A percentile compares a stretch with the other conserved stretches of the same genome.
Conservation (phyloP, 2,113 vertebrate genomes). For the Galbula dea region DNA sequence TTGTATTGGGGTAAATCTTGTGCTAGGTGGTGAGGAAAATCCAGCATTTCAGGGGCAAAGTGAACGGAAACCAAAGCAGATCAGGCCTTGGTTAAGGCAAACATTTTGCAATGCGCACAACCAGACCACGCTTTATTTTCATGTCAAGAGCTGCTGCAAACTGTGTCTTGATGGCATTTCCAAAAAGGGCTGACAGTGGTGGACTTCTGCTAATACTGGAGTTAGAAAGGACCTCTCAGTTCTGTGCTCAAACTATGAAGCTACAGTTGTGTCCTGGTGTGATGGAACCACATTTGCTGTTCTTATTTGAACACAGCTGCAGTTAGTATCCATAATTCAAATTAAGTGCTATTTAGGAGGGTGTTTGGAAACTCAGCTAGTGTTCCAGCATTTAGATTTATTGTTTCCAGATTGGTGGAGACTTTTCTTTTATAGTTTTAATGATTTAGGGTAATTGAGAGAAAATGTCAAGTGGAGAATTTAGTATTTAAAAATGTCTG, state of each 20-base stretch:
- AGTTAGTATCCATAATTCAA: slow-evolving; percentile 50
- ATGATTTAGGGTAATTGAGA: slow-evolving; percentile 3
- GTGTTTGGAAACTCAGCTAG: neutral
- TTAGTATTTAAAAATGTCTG: neutral
- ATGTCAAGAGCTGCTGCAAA: neutral
- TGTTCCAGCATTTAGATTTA: slow-evolving; percentile 48
- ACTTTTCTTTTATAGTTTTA: slow-evolving; percentile 33
- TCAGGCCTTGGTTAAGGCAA: neutral
- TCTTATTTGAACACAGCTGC: slow-evolving; percentile 42
- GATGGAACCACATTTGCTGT: neutral
- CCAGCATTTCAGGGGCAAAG: neutral
- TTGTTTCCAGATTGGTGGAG: slow-evolving; percentile 50
- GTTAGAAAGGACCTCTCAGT: neutral
- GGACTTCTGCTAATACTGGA: neutral
- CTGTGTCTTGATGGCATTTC: neutral
- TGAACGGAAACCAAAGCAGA: neutral
- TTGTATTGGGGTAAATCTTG: neutral
- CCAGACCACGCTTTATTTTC: neutral
- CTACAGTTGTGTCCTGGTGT: neutral
- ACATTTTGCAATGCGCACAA: neutral
- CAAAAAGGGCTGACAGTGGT: neutral
- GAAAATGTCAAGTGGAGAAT: neutral
- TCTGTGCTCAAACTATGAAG: neutral
- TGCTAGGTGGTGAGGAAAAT: neutral
- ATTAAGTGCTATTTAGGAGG: slow-evolving; percentile 41